Evolutionary conservation across 2,888 invertebrate genomes (phyloP).

Genomic region (Tineola bisselliella): DNA sequence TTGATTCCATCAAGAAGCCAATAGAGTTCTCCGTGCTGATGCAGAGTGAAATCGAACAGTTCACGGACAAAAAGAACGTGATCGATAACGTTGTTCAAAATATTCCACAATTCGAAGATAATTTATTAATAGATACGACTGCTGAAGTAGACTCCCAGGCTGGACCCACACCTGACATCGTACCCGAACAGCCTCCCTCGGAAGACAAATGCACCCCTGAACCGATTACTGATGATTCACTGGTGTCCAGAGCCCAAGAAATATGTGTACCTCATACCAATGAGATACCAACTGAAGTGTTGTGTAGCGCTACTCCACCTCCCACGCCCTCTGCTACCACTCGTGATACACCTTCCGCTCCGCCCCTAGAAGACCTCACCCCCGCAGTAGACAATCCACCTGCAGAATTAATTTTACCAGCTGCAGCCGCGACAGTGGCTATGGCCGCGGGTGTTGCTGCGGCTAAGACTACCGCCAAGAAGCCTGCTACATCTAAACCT

Average conservation of each 20-base stretch:
- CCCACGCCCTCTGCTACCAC: conserved; percentile 28
- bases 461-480: conserved; percentile 22
- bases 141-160: conserved; percentile 15
- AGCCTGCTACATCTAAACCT: conserved; percentile 22
- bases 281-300: conserved; percentile 44
- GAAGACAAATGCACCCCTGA: conserved; percentile 32
- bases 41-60: neutral
- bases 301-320: conserved; percentile 27
- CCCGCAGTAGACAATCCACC: conserved; percentile 5
- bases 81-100: neutral
- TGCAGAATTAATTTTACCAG: conserved; percentile 24
- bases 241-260: conserved; percentile 54
- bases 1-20: neutral
- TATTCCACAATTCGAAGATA: neutral
- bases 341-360: conserved; percentile 17
- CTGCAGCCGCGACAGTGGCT: conserved; percentile 30
- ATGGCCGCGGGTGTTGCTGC: conserved; percentile 29
- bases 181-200: conserved; percentile 33
- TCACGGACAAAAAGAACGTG: neutral
- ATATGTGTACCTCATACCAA: conserved; percentile 56
- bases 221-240: conserved; percentile 47
- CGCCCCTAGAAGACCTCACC: conserved; percentile 13
- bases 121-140: neutral
- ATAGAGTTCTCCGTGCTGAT: conserved; percentile 15
- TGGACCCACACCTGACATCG: conserved; percentile 44